A percentile compares a stretch with the other conserved stretches of the same genome.
Conservation (phyloP, 2,113 vertebrate species). For the Furnarius figulus region DNA sequence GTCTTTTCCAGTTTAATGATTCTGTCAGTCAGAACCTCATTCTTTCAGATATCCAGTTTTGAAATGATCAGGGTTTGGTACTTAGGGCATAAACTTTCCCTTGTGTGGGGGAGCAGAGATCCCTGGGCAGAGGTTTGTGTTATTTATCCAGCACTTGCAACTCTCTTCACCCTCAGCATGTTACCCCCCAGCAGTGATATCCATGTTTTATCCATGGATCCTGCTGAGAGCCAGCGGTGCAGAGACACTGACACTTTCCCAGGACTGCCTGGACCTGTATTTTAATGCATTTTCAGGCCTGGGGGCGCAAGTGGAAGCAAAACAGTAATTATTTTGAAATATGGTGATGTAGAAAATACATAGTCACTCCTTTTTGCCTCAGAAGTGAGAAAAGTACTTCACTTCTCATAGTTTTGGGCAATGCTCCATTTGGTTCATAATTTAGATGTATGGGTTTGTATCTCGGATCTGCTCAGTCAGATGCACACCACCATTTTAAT, state of each 20-base stretch:
- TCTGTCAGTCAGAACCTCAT: neutral
- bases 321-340: neutral
- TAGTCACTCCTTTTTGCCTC: neutral
- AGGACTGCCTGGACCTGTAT: neutral
- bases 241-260: no score
- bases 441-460: constrained; percentile 51
- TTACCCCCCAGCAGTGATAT: neutral
- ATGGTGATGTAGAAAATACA: neutral
- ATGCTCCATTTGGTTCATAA: constrained; percentile 34
- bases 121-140: neutral
- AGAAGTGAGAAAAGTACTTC: neutral
- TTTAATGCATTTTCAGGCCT: neutral
- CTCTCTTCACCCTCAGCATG: neutral
- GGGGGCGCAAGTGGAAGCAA: neutral
- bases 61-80: neutral
- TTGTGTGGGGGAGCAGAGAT: neutral
- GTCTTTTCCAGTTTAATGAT: neutral
- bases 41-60: neutral
- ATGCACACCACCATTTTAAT: constrained; percentile 60
- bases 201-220: neutral
- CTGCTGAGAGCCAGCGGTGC: neutral
- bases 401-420: constrained; percentile 10
- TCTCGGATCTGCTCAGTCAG: constrained; percentile 48
- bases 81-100: neutral
- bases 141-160: neutral